Base-by-base conservation (phyloP, 2,888 invertebrate species). In the Minunthozetes semirufus region DNA sequence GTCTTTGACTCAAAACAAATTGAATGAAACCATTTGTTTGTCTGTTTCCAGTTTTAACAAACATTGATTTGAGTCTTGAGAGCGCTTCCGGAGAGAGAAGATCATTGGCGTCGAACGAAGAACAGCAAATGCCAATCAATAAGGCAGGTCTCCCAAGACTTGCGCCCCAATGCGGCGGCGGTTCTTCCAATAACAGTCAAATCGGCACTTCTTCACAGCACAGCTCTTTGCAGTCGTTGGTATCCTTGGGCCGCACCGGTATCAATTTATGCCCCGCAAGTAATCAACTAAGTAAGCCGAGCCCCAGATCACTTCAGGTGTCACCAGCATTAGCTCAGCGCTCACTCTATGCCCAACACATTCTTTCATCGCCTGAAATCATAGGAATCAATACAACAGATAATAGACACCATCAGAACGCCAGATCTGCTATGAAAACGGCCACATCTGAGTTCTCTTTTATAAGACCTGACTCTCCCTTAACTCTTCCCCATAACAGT, bases 361-460 rank as follows among this genome's bases (percentile, higher is more conserved):
- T 79, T 27, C 72, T 78, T 0, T 78, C 79, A 4, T 77, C 76
- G 19, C 68, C 68, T 19, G 68, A 68, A n/a, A 68, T 68, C 38
- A 19, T 77, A 75, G 22, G 78, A 76, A 38, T 68, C 25, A 68
- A 68, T 46, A 68, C 68, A 0, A 68, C 68, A 22, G 68, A 68
- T 11, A 42, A 42, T 1, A 42, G 68, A 46, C 68, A 68, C 19
- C 68, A 68, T 68, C 68, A 68, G 42, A 46, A 19, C 25, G 68
- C 72, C 53, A 73, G 70, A 66, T 76, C 77, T n/a, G 75, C 76
- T 25, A 77, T 77, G 6, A 77, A 78, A 63, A 77, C 78, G 2
- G 78, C 78, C 6, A 77, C 78, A 15, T 78, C 78, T n/a, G 79
- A 79, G 68, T 79, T 79, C 74, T 76, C 77, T 13, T 79, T 79